Evolutionary conservation across 23 tunicate species (phyloP).

Genomic region (Diplosoma virens): DNA sequence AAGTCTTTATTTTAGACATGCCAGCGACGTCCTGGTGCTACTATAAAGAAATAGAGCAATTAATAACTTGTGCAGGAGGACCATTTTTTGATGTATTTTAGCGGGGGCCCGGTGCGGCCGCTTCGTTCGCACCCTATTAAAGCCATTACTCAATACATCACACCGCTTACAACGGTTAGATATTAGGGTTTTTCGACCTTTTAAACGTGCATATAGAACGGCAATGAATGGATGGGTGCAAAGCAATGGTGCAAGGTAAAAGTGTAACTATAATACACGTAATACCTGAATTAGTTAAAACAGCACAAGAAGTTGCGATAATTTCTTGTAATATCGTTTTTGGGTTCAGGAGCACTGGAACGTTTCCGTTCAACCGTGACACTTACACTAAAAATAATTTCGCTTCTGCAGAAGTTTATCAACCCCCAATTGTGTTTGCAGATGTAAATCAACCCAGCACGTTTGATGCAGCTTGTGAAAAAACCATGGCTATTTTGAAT

Average conservation of each 20-base stretch:
- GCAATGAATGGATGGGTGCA: constrained; percentile 35
- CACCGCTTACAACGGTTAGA: constrained; percentile 23
- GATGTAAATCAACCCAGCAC: background rate
- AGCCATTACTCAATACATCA: no score
- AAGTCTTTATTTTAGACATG: no score
- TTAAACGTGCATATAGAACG: constrained; percentile 30
- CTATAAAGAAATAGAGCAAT: no score
- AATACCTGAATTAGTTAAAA: constrained; percentile 19
- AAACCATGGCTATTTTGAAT: background rate
- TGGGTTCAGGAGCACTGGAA: constrained; percentile 9
- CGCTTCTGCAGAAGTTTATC: constrained; percentile 12
- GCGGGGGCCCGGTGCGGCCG: no score
- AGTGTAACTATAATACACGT: constrained; percentile 14
- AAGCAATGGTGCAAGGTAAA: constrained; percentile 26
- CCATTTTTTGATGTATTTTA: no score
- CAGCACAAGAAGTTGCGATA: constrained; percentile 2
- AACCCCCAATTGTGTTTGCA: background rate
- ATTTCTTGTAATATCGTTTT: constrained; percentile 12
- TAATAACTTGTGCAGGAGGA: no score
- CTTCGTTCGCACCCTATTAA: no score
- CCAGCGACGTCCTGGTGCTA: no score
- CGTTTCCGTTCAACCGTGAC: constrained; percentile 5
- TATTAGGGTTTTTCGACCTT: constrained; percentile 18
- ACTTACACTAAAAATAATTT: constrained; percentile 12
- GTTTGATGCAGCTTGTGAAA: background rate